Evolutionary conservation across 2,888 invertebrate species (phyloP).

Genomic region (Archips xylosteana): DNA sequence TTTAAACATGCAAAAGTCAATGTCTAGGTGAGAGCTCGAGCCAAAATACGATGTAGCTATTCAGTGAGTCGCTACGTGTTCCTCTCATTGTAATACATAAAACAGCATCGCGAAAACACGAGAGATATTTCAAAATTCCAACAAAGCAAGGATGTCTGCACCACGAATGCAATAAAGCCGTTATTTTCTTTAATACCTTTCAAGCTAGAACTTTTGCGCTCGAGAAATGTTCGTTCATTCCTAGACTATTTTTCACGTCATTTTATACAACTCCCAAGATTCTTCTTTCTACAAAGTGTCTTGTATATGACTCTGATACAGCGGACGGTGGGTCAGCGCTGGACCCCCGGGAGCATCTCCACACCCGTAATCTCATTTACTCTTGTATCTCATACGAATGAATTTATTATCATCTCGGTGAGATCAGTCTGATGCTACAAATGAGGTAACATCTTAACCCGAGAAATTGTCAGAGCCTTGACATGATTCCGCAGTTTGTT

Average conservation of each 20-base stretch:
- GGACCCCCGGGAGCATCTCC: not conserved
- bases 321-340: not conserved
- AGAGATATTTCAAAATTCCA: conserved; percentile 10
- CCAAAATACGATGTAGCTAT: not conserved
- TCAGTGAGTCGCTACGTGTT: conserved; percentile 6
- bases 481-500: conserved; percentile 67
- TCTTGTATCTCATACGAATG: conserved; percentile 4
- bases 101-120: not conserved
- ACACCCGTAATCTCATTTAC: conserved; percentile 5
- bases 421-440: not conserved
- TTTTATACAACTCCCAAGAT: conserved; percentile 4
- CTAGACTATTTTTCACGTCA: not conserved
- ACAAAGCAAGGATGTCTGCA: conserved; percentile 13
- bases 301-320: not conserved
- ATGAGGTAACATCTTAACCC: conserved; percentile 44
- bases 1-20: no score
- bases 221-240: conserved; percentile 28
- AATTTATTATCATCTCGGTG: conserved; percentile 26
- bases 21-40: not conserved
- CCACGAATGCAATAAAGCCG: conserved; percentile 34
- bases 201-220: conserved; percentile 22
- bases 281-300: not conserved
- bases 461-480: conserved; percentile 73
- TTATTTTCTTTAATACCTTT: conserved; percentile 30
- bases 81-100: not conserved